Evolutionary conservation across 2,113 vertebrate genomes (phyloP).

Genomic region (Oreochromis spilurus): DNA sequence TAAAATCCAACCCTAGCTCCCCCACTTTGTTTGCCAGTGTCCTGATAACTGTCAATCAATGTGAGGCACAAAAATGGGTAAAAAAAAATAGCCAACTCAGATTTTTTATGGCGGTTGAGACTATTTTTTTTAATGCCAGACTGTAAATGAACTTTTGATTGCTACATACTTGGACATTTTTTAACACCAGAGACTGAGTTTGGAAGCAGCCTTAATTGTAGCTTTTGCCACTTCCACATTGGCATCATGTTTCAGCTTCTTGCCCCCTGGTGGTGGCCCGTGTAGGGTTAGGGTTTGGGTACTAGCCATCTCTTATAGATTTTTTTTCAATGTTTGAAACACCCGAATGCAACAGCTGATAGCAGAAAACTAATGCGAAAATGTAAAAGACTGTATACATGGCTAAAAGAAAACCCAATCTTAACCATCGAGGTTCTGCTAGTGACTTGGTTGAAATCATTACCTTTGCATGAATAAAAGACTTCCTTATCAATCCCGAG

Average conservation of each 20-base stretch:
- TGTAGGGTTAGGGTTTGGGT: neutral
- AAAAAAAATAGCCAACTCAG: neutral
- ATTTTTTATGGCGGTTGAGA: fast-evolving
- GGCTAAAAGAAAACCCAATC: neutral
- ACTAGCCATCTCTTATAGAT: neutral
- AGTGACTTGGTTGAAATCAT: neutral
- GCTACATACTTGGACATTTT: fast-evolving
- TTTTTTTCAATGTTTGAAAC: neutral
- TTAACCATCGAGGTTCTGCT: neutral
- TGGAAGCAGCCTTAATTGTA: neutral
- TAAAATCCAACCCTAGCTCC: neutral
- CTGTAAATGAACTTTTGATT: neutral
- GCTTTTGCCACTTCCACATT: neutral
- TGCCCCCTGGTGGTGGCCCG: neutral
- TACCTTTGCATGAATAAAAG: neutral
- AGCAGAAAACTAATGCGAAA: neutral
- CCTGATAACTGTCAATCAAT: neutral
- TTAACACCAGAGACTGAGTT: neutral
- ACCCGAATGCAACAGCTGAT: neutral
- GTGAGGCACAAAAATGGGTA: neutral
- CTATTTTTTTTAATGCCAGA: neutral
- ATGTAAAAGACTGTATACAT: fast-evolving
- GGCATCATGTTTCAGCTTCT: neutral
- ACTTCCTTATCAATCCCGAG: neutral
- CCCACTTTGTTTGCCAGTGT: neutral